Evolutionary conservation across 2,797 vertebrate species (phyloP).

Genomic region (Acanthiza pusilla): DNA sequence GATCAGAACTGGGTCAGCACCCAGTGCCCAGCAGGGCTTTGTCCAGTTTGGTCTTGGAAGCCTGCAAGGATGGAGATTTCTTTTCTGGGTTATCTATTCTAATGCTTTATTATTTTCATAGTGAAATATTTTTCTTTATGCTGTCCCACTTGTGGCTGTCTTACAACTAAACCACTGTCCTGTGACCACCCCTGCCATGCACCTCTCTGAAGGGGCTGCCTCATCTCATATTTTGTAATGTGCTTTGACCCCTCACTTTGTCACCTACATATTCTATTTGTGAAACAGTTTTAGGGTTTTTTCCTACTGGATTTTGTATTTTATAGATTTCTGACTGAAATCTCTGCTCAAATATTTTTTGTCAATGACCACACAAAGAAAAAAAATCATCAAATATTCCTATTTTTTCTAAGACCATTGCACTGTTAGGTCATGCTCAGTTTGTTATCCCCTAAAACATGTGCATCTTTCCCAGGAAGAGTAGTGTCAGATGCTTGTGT

Average conservation of each 20-base stretch:
- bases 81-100: neutral
- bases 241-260: neutral
- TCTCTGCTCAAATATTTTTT: neutral
- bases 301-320: neutral
- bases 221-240: neutral
- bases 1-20: neutral
- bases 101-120: neutral
- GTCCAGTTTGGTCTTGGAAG: neutral
- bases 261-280: neutral
- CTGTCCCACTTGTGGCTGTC: neutral
- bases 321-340: neutral
- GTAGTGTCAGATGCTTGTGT: neutral
- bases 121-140: neutral
- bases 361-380: neutral
- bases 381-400: neutral
- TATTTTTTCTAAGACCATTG: neutral
- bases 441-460: neutral
- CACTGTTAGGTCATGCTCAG: neutral
- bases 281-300: neutral
- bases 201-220: neutral
- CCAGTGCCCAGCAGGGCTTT: neutral
- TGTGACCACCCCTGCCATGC: rapidly evolving
- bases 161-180: neutral
- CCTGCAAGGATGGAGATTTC: neutral
- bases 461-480: neutral